Base-by-base conservation (phyloP, 2,797 vertebrate species). In the Ibycter americanus region DNA sequence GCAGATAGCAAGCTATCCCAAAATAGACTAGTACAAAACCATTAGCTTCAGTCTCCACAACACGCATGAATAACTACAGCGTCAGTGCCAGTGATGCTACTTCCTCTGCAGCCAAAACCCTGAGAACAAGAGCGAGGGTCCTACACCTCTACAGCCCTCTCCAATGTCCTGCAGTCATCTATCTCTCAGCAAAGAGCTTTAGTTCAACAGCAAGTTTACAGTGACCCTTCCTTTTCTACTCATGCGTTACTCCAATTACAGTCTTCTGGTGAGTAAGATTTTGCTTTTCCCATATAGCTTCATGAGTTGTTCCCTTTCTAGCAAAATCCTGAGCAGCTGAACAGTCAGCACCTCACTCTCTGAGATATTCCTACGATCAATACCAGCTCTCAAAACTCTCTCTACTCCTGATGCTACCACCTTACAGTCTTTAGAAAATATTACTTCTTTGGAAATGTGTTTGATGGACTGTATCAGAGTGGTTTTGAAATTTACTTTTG, bases 1-100 rank as follows among this genome's bases (percentile, higher is more conserved):
- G 20, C 1, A 56, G 52, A 83, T 5, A 89, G 61, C 38, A 46
- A 93, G 61, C 54, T 42, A 82, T 71, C 78, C 63, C 74, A 83
- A 80, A 95, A 92, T 6, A 84, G 66, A 51, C 29, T 8, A 67
- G 63, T 26, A 92, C 29, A 49, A 65, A 90, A 87, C 71, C 63
- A 82, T 83, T 32, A 95, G 86, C 65, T 89, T 85, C 82, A 85
- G 54, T 63, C 83, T 67, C 47, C 71, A 47, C 44, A 68, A 59
- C 4, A 73, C 0, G 1, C 68, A 81, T 20, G 23, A 94, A 6
- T 55, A 96, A 67, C 40, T 61, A 40, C 44, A 62, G 47, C 2
- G 12, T 19, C 26, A 46, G 44, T 36, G 63, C 47, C 67, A 47
- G 34, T 3, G 1, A 91, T 59, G 87, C n/a, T 78, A 32, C 51